phyloP scores from a whole-genome alignment of 2,888 invertebrate species.

The Trachelus tabidus region DNA sequence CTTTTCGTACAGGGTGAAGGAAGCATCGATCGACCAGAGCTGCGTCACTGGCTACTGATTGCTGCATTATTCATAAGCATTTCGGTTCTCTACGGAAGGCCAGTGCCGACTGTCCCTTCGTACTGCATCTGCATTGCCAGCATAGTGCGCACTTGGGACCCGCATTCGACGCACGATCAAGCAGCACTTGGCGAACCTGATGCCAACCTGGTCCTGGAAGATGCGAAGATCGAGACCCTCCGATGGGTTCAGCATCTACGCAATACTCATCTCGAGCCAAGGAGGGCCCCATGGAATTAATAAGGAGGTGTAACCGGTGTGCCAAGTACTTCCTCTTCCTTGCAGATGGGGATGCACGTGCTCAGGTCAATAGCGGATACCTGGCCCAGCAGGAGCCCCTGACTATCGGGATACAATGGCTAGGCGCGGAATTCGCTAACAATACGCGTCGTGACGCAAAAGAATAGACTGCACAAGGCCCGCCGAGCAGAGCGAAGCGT shows the following conservation, averaged over 20 bases:
- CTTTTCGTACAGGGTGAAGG: not conserved
- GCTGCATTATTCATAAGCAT: not conserved
- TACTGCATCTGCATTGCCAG: not conserved
- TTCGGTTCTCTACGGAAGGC: not conserved
- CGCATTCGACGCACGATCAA: not conserved
- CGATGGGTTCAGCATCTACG: not conserved
- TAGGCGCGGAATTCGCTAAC: conserved; percentile 15
- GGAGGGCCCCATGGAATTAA: not conserved
- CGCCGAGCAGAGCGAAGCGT: not conserved
- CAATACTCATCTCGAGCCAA: not conserved
- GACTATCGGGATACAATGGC: conserved; percentile 6
- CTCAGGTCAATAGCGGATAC: not conserved
- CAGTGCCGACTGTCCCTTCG: not conserved
- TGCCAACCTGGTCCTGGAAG: not conserved
- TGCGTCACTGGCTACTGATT: not conserved
- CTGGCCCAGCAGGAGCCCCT: conserved; percentile 3
- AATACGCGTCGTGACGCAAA: conserved; percentile 5
- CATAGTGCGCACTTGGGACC: not conserved
- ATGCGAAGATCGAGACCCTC: not conserved
- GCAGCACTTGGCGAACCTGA: not conserved
- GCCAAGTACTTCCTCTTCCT: not conserved
- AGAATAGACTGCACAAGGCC: not conserved
- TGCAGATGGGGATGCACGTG: conserved; percentile 3
- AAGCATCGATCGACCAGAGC: not conserved
- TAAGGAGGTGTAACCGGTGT: not conserved